Conservation (phyloP, 2,113 vertebrate species). For the Ophiodon elongatus region DNA sequence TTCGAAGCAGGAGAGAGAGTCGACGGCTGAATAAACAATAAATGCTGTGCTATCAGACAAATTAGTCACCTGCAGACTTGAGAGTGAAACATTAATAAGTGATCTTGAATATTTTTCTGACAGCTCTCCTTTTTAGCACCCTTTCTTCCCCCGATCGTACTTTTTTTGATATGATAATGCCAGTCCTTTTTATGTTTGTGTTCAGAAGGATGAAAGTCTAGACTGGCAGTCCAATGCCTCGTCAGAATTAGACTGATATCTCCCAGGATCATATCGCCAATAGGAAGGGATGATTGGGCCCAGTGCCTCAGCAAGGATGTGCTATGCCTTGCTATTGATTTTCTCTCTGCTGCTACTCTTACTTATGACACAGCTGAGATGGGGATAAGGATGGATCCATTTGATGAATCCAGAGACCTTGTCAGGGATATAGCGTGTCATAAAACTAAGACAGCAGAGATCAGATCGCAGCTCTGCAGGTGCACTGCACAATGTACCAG, state of each 20-base stretch:
- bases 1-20: slow-evolving; percentile 45
- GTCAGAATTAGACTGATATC: slow-evolving; percentile 76
- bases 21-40: slow-evolving; percentile 59
- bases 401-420: slow-evolving; percentile 78
- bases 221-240: slow-evolving; percentile 66
- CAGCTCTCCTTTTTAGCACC: slow-evolving; percentile 41
- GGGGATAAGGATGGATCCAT: slow-evolving; percentile 74
- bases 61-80: slow-evolving; percentile 65
- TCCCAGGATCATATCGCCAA: slow-evolving; percentile 74
- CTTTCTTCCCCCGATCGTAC: slow-evolving; percentile 18
- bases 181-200: slow-evolving; percentile 71
- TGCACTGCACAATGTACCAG: slow-evolving; percentile 25
- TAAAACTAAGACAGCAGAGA: slow-evolving; percentile 65
- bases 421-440: slow-evolving; percentile 74
- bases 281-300: slow-evolving; percentile 75
- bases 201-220: slow-evolving; percentile 76
- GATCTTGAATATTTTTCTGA: slow-evolving; percentile 45
- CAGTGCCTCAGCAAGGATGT: slow-evolving; percentile 63
- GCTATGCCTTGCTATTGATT: slow-evolving; percentile 81
- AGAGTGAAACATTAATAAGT: slow-evolving; percentile 44
- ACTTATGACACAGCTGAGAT: slow-evolving; percentile 77
- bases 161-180: slow-evolving; percentile 63
- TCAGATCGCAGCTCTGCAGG: slow-evolving; percentile 54
- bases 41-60: slow-evolving; percentile 67
- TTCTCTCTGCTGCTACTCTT: slow-evolving; percentile 76